Evolutionary conservation across 2,113 vertebrate genomes (phyloP), one percentile per base, ranked within the genome.

Genomic region (Dryoscopus gambensis): DNA sequence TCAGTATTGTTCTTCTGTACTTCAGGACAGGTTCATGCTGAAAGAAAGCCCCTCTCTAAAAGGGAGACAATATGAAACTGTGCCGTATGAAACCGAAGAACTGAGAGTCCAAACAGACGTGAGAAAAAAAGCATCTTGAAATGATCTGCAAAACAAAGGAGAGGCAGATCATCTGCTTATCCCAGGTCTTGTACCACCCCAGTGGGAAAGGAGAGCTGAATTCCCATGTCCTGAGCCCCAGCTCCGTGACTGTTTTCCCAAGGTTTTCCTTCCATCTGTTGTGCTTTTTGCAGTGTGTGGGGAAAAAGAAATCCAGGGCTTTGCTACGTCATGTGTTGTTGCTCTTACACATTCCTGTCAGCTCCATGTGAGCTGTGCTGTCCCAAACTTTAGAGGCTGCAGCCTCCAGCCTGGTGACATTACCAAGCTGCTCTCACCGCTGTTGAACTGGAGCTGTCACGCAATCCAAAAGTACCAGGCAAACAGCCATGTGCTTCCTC

Each of bases 51-150:
- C 42, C 76, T 90, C 68, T 59, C 30, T 40, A 50, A 69, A 74
- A 80, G 71, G 27, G 53, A 52, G 33, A 17, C 39, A 20, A 49
- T 42, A 62, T 16, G 55, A 90, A 92, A 90, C 56, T 67, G 27
- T 28, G 83, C 50, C 79, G 92, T 44, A 44, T 44, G 42, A 44
- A 44, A 44, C 70, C 22, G 52, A 86, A 71, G 52, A 81, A 79
- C 63, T 23, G 75, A 37, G 63, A 85, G 84, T 69, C 70, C 87
- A 89, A 96, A 86, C 50, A 88, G 60, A 82, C 1, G 0, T 35
- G 55, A 81, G 56, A 74, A 88, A 95, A 71, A 83, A 75, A 12
- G 84, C 37, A 69, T 63, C 56, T 77, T 70, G 39, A 94, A 90
- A 86, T 42, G 1, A 95, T 74, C 55, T 63, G 63, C 71, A 85